Conservation (phyloP, 64 coral and sea anemone genomes). For the Actinia tenebrosa region DNA sequence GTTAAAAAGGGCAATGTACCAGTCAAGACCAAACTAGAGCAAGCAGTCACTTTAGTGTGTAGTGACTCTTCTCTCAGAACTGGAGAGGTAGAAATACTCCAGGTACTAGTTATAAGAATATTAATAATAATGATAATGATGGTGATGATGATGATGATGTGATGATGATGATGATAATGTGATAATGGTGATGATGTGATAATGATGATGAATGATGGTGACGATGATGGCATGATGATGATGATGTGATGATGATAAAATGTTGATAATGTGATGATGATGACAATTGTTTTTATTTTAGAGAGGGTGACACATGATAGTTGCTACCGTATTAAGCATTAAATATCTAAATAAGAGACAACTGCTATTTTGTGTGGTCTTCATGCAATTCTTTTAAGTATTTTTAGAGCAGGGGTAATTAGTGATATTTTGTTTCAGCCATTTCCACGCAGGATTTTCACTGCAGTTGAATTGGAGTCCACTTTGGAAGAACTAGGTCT, state of each 20-base stretch:
- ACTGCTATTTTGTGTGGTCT: no score
- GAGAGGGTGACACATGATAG: no score
- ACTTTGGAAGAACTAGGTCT: conserved; percentile 39
- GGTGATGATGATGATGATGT: not conserved
- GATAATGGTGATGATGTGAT: no score
- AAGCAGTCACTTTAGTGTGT: conserved; percentile 32
- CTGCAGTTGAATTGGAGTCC: conserved; percentile 3
- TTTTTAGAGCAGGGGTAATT: not conserved
- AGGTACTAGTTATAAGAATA: not conserved
- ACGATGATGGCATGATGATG: no score
- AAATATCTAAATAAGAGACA: no score
- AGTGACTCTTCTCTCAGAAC: conserved; percentile 22
- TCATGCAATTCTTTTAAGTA: no score
- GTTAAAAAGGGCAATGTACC: conserved; percentile 33
- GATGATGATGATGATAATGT: not conserved
- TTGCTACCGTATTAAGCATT: no score
- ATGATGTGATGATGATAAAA: no score
- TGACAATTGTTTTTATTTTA: no score
- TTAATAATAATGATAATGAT: no score
- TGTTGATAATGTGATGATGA: no score
- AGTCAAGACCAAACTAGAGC: conserved; percentile 22
- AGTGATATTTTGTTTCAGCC: conserved; percentile 17
- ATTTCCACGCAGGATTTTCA: conserved; percentile 51
- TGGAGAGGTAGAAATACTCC: conserved; percentile 25
- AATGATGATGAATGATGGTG: no score